Percentiles rank a stretch among this genome's conserved stretches.
phyloP scores from a whole-genome alignment of 1,140 invertebrate species.

The Sycobia sp. region DNA sequence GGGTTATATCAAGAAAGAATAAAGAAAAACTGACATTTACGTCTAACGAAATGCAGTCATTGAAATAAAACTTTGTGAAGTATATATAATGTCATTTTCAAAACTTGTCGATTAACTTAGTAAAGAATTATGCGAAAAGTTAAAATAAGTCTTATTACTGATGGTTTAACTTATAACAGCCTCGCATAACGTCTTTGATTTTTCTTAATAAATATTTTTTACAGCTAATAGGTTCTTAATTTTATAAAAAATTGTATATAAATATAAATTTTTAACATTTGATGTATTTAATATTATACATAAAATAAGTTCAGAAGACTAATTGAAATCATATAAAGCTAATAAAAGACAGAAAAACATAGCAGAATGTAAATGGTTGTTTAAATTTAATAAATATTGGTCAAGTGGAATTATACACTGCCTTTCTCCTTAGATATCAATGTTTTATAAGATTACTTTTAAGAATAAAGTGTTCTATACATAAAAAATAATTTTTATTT shows the following conservation, averaged over 20 bases:
- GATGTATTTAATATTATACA: constrained; percentile 5
- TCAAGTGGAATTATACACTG: constrained; percentile 20
- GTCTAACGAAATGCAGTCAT: constrained; percentile 13
- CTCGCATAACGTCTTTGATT: constrained; percentile 15
- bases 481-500: no score
- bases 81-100: constrained; percentile 18
- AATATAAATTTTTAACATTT: constrained; percentile 12
- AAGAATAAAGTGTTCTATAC: no score
- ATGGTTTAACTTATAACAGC: constrained; percentile 6
- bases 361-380: constrained; percentile 19
- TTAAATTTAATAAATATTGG: constrained; percentile 6
- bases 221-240: background rate
- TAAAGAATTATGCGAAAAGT: no score
- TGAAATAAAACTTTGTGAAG: constrained; percentile 8
- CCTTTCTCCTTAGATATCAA: no score
- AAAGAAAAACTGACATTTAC: constrained; percentile 23
- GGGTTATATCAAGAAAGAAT: constrained; percentile 16
- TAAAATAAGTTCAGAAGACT: constrained; percentile 16
- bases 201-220: constrained; percentile 13
- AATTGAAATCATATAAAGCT: background rate
- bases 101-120: constrained; percentile 22
- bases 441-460: no score
- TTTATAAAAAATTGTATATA: no score
- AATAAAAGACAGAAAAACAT: background rate
- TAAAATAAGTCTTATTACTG: constrained; percentile 6